These are phyloP conservation scores for Drosophila kanapiae DNA, from an alignment of 1,140 invertebrate species.

Conservation along the genomic window DNA sequence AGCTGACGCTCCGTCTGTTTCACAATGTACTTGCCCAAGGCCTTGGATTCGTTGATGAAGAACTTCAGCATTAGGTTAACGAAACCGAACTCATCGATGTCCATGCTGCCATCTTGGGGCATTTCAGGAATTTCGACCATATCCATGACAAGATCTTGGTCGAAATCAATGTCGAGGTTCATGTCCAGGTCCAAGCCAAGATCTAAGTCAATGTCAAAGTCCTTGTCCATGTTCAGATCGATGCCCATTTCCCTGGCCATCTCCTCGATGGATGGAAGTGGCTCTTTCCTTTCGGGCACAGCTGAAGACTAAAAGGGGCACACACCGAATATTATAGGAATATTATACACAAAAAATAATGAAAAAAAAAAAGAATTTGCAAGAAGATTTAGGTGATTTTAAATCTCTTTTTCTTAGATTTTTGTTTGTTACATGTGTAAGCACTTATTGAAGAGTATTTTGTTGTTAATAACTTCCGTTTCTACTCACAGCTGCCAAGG, in stretches of 20 bases:
- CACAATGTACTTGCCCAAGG: constrained; percentile 24
- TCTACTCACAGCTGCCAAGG: constrained; percentile 37
- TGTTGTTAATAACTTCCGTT: background rate
- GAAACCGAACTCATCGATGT: constrained; percentile 25
- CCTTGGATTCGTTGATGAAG: constrained; percentile 24
- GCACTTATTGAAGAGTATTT: background rate
- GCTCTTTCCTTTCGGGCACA: background rate
- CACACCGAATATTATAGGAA: background rate
- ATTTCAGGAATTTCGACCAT: background rate
- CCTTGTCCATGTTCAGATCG: background rate
- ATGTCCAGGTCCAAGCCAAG: background rate
- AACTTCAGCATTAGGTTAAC: constrained; percentile 16
- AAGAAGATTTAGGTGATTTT: background rate
- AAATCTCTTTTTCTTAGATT: background rate
- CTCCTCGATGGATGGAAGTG: background rate
- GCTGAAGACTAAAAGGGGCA: constrained; percentile 8
- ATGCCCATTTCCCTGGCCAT: constrained; percentile 10
- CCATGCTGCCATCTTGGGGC: background rate
- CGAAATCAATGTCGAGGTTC: background rate
- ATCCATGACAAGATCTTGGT: background rate
- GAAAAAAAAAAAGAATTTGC: background rate
- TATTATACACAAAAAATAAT: background rate
- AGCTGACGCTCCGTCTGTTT: constrained; percentile 41
- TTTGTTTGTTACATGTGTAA: background rate
- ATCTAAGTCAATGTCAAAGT: constrained; percentile 4